Conservation (phyloP, 2,113 vertebrate genomes). For the Rattus rattus region DNA sequence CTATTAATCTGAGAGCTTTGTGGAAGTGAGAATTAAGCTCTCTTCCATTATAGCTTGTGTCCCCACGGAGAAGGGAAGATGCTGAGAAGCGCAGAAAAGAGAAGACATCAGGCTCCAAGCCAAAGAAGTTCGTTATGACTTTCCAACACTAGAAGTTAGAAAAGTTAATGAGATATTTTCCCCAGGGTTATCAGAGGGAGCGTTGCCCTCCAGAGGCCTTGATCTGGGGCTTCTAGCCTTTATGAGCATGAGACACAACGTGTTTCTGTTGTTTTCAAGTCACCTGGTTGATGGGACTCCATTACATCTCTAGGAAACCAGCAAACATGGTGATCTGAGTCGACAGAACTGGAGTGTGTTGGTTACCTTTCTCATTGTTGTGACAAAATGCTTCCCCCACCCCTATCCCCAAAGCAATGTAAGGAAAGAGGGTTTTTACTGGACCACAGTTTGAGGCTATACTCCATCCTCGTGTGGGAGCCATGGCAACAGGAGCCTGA, state of each 20-base stretch:
- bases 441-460: background rate
- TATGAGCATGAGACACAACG: background rate
- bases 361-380: background rate
- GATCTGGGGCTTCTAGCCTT: background rate
- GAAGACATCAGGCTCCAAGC: background rate
- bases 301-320: background rate
- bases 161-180: background rate
- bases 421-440: background rate
- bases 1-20: background rate
- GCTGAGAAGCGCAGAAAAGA: background rate
- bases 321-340: background rate
- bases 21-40: background rate
- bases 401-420: too few species aligned
- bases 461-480: background rate
- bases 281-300: background rate
- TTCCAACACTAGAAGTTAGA: background rate
- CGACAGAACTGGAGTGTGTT: background rate
- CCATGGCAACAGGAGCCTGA: background rate
- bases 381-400: background rate
- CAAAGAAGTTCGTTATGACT: background rate
- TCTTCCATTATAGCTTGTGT: background rate
- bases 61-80: background rate
- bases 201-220: background rate
- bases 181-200: background rate
- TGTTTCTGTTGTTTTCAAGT: background rate